These are phyloP conservation scores for Drepana falcataria DNA, from an alignment of 2,888 invertebrate genomes.

Conservation along the genomic window DNA sequence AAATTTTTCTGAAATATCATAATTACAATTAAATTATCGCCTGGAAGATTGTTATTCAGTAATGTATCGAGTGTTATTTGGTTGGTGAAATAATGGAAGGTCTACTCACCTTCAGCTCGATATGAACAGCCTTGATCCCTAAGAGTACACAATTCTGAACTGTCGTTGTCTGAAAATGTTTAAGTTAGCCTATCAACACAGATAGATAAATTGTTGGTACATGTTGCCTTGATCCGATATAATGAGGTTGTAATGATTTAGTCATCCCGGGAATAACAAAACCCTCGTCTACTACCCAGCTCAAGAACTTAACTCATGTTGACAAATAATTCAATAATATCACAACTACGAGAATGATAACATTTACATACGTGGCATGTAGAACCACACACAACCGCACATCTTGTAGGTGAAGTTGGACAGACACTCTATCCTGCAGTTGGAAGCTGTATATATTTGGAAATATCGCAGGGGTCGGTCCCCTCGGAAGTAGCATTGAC, in stretches of 20 bases:
- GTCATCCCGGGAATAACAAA: too few relatives aligned
- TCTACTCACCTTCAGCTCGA: neutral
- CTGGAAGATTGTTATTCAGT: neutral
- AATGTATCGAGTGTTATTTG: too few relatives aligned
- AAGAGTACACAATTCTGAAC: neutral
- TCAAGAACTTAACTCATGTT: too few relatives aligned
- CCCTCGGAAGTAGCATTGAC: slow-evolving; percentile 42
- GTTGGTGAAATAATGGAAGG: neutral
- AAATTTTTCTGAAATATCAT: slow-evolving; percentile 14
- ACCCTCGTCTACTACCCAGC: too few relatives aligned
- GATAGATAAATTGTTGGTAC: too few relatives aligned
- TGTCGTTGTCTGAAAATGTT: neutral
- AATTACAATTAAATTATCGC: neutral
- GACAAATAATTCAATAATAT: too few relatives aligned
- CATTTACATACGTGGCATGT: slow-evolving; percentile 47
- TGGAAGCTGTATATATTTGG: slow-evolving; percentile 36
- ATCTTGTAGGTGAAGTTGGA: slow-evolving; percentile 29
- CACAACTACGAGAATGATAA: neutral
- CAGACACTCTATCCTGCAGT: slow-evolving; percentile 45
- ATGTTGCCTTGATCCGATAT: too few relatives aligned
- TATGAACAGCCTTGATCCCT: neutral
- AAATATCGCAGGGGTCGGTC: slow-evolving; percentile 39
- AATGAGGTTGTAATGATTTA: too few relatives aligned
- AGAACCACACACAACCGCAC: slow-evolving; percentile 38
- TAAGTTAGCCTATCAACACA: neutral